Evolutionary conservation across 2,113 vertebrate genomes (phyloP).

Genomic region (Nothoprocta pentlandii): DNA sequence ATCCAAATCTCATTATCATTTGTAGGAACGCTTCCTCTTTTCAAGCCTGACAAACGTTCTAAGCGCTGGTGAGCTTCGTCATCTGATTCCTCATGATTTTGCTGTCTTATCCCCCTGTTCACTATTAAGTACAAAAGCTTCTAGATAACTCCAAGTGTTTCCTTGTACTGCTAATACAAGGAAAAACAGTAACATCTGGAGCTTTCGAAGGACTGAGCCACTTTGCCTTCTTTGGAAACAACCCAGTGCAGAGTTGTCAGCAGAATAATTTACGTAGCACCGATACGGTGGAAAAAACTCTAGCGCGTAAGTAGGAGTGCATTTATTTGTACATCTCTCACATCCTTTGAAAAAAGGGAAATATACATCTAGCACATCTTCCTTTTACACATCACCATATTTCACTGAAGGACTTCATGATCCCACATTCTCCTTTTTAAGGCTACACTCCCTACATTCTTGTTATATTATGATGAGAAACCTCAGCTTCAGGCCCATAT

Average conservation of each 20-base stretch:
- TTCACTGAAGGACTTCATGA: neutral
- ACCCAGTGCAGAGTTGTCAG: neutral
- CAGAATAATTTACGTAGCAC: neutral
- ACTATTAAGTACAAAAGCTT: conserved; percentile 8
- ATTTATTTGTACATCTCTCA: neutral
- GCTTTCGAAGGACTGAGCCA: neutral
- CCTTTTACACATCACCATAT: neutral
- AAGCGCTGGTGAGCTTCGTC: neutral
- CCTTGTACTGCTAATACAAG: neutral
- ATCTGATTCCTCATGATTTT: neutral
- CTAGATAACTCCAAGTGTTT: conserved; percentile 19
- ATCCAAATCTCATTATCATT: neutral
- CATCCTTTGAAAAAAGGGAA: neutral
- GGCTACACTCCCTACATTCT: neutral
- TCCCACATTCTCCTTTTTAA: neutral
- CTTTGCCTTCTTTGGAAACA: neutral
- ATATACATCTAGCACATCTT: neutral
- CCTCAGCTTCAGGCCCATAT: neutral
- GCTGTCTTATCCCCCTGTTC: conserved; percentile 4
- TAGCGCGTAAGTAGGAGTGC: neutral
- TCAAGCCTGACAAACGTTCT: neutral
- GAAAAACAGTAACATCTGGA: conserved; percentile 43
- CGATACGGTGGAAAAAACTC: neutral
- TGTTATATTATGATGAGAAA: neutral
- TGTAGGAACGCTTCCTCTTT: neutral